Evolutionary conservation across 2,888 invertebrate species (phyloP).

Genomic region (Catocala fraxini): DNA sequence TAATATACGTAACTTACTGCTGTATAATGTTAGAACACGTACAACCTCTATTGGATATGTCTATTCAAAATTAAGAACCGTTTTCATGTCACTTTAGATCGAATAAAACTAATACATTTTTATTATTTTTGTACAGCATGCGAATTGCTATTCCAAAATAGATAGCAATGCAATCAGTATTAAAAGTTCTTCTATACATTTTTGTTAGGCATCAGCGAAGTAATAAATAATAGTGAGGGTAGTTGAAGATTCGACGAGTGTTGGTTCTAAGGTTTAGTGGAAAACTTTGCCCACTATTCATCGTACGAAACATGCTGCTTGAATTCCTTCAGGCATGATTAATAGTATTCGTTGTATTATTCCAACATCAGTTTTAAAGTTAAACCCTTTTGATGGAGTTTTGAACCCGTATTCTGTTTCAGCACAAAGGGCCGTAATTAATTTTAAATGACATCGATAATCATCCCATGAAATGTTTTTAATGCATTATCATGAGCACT

Average conservation of each 20-base stretch:
- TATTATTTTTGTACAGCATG: too few relatives aligned
- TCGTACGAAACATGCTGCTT: not conserved
- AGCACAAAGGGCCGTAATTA: too few relatives aligned
- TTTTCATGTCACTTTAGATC: not conserved
- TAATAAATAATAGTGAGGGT: constrained; percentile 11
- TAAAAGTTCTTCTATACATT: constrained; percentile 17
- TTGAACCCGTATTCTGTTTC: too few relatives aligned
- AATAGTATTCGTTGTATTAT: constrained; percentile 25
- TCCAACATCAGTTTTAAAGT: not conserved
- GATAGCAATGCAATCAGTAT: not conserved
- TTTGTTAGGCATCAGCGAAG: constrained; percentile 20
- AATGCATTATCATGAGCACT: too few relatives aligned
- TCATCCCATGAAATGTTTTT: too few relatives aligned
- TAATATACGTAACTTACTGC: constrained; percentile 1
- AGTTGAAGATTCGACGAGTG: constrained; percentile 12
- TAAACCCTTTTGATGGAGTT: not conserved
- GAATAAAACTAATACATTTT: too few relatives aligned
- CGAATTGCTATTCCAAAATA: too few relatives aligned
- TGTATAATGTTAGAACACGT: constrained; percentile 7
- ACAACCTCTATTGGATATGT: constrained; percentile 1
- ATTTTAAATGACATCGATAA: too few relatives aligned
- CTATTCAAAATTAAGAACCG: constrained; percentile 1
- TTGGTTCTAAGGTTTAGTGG: constrained; percentile 4
- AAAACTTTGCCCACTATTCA: constrained; percentile 32
- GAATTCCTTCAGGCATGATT: constrained; percentile 35